Percentiles rank a stretch among this genome's conserved stretches.
phyloP scores from a whole-genome alignment of 2,797 vertebrate species.

The Mycteria americana region DNA sequence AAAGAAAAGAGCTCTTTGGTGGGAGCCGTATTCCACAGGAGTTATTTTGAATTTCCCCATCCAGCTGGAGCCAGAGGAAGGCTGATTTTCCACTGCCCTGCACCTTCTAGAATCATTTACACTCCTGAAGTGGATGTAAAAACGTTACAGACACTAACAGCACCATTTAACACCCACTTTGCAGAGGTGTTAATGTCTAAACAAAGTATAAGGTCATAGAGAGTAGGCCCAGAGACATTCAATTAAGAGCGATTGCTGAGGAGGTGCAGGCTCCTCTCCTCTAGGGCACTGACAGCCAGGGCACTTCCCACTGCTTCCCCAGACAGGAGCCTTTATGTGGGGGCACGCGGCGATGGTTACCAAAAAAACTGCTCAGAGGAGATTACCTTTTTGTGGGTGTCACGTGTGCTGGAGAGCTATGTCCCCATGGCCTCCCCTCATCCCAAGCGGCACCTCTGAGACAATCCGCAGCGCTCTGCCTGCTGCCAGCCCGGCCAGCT shows the following conservation, averaged over 20 bases:
- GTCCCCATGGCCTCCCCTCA: fast-evolving
- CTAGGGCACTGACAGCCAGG: not conserved
- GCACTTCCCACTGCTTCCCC: not conserved
- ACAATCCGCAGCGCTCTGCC: fast-evolving
- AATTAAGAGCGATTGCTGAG: not conserved
- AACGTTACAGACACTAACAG: not conserved
- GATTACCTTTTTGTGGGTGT: not conserved
- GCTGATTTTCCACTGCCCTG: not conserved
- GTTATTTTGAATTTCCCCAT: not conserved
- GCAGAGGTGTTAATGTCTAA: conserved; percentile 36
- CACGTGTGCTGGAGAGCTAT: fast-evolving
- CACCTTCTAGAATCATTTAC: conserved; percentile 34
- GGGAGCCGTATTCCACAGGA: not conserved
- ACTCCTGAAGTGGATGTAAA: conserved; percentile 18
- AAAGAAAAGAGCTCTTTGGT: not conserved
- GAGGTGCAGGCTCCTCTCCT: not conserved
- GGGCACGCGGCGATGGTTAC: fast-evolving
- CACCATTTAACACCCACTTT: conserved; percentile 47
- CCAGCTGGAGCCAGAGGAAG: not conserved
- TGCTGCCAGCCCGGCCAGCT: fast-evolving
- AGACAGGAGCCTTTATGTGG: fast-evolving
- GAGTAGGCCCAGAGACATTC: not conserved
- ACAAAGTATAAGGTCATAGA: not conserved
- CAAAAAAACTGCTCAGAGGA: not conserved
- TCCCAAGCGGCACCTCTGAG: fast-evolving